phyloP scores from a whole-genome alignment of 1,140 invertebrate species.

The Leptinotarsa undecemlineata region DNA sequence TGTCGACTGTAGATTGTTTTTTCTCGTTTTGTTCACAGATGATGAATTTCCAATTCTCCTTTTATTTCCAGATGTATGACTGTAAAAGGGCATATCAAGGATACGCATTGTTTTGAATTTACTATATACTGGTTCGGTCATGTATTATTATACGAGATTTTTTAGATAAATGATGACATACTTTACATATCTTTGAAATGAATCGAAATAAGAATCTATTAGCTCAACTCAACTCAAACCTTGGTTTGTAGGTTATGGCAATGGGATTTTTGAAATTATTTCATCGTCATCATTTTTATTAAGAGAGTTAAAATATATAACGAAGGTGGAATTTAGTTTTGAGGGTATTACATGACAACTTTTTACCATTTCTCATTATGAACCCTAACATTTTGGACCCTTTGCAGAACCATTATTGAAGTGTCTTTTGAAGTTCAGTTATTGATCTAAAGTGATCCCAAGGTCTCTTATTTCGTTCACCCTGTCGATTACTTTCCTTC shows the following conservation, averaged over 20 bases:
- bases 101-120: slow-evolving; percentile 19
- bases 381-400: too few relatives aligned
- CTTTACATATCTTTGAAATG: slow-evolving; percentile 6
- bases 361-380: too few relatives aligned
- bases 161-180: slow-evolving; percentile 6
- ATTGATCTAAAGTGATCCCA: too few relatives aligned
- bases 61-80: slow-evolving; percentile 13
- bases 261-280: neutral
- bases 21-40: slow-evolving; percentile 14
- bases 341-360: too few relatives aligned
- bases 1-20: slow-evolving; percentile 28
- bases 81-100: slow-evolving; percentile 24
- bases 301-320: too few relatives aligned
- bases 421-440: too few relatives aligned
- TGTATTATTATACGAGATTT: neutral
- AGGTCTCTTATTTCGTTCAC: too few relatives aligned
- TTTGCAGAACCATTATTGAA: too few relatives aligned
- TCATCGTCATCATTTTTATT: too few relatives aligned
- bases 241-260: slow-evolving; percentile 2
- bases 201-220: neutral
- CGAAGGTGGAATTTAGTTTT: too few relatives aligned
- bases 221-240: neutral
- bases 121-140: neutral
- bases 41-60: slow-evolving; percentile 22
- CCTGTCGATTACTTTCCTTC: too few relatives aligned